Evolutionary conservation across 2,797 vertebrate species (phyloP).

Genomic region (Peromyscus melanophrys): DNA sequence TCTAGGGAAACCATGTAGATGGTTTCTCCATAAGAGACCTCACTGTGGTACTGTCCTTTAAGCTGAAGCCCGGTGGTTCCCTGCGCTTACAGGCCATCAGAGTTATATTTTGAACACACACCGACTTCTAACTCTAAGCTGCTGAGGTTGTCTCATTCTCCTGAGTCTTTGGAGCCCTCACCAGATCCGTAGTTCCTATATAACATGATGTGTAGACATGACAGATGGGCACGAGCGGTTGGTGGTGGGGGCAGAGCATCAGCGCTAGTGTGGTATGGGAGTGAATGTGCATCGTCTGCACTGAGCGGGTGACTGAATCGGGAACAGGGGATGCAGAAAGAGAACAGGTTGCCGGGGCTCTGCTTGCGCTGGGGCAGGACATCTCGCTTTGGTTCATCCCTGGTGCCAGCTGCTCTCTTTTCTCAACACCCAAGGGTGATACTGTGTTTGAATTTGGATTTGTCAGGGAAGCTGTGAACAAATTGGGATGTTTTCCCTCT

Average conservation of each 20-base stretch:
- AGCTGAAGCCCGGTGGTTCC: not conserved
- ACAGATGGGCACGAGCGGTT: not conserved
- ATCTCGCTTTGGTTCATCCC: not conserved
- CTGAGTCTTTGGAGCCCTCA: not conserved
- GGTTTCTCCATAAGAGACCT: not conserved
- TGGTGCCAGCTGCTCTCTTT: not conserved
- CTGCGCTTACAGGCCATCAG: not conserved
- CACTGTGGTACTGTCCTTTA: not conserved
- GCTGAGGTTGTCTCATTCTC: not conserved
- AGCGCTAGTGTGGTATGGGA: fast-evolving
- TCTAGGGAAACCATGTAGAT: not conserved
- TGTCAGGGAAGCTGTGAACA: slow-evolving; percentile 29
- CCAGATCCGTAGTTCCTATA: not conserved
- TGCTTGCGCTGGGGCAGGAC: not conserved
- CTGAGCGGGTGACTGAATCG: fast-evolving
- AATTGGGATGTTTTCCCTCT: not conserved
- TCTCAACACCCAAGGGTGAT: not conserved
- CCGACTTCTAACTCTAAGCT: not conserved
- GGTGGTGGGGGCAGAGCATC: not conserved
- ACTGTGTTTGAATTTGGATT: slow-evolving; percentile 58
- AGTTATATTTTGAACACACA: not conserved
- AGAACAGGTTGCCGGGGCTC: not conserved
- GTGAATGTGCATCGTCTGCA: fast-evolving
- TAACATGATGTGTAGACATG: not conserved
- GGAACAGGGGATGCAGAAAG: not conserved